These are phyloP conservation scores for Pseudanteris insignis DNA, from an alignment of 2,888 invertebrate species.

Conservation along the genomic window DNA sequence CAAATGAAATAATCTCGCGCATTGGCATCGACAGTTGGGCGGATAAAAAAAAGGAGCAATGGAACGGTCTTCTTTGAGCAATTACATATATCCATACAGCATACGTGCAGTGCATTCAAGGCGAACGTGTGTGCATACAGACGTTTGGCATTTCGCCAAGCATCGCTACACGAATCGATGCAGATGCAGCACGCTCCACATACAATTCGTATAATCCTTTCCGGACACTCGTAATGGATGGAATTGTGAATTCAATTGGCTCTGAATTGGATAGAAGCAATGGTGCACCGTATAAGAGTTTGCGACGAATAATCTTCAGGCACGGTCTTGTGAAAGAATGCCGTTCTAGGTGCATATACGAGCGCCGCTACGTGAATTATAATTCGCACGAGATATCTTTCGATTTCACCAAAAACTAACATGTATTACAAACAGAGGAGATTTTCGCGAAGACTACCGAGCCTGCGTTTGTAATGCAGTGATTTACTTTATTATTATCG, in stretches of 20 bases:
- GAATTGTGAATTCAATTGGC: conserved; percentile 64
- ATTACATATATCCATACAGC: conserved; percentile 38
- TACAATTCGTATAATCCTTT: conserved; percentile 59
- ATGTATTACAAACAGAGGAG: conserved; percentile 1
- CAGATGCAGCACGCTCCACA: conserved; percentile 61
- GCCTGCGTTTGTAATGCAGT: no score
- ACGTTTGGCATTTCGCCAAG: conserved; percentile 43
- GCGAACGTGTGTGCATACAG: conserved; percentile 43
- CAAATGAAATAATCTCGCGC: conserved; percentile 34
- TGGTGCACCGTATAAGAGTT: conserved; percentile 44
- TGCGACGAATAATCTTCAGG: conserved; percentile 44
- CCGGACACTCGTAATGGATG: conserved; percentile 62
- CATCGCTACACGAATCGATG: conserved; percentile 51
- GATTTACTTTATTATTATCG: conserved; percentile 3
- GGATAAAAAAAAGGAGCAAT: conserved; percentile 20
- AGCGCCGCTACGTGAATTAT: conserved; percentile 39
- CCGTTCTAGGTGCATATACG: conserved; percentile 39
- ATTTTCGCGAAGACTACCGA: conserved; percentile 2
- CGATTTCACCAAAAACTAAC: conserved; percentile 15
- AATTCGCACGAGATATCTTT: conserved; percentile 35
- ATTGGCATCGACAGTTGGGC: conserved; percentile 30
- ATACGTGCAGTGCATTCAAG: conserved; percentile 37
- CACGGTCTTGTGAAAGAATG: conserved; percentile 43
- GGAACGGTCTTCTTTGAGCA: conserved; percentile 36
- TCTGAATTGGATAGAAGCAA: conserved; percentile 54